Evolutionary conservation across 2,113 vertebrate genomes (phyloP), one percentile per base, ranked within the genome.

Genomic region (Gymnocephalus cernua): DNA sequence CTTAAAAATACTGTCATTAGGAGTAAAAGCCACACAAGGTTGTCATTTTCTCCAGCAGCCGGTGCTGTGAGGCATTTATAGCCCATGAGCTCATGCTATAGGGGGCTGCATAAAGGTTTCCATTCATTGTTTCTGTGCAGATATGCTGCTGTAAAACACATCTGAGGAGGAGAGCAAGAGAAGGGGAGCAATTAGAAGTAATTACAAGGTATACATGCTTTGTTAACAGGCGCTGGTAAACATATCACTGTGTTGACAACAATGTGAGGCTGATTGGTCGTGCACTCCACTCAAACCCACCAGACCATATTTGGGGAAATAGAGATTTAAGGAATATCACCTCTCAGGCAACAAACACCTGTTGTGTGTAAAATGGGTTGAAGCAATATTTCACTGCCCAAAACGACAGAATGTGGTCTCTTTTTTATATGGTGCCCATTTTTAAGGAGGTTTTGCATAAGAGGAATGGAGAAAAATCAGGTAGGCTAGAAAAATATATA

Each of bases 11-110:
- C 78, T 83, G 77, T 84, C 57, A 86, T 91, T 73, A 82, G 38
- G 62, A 61, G 51, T 68, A 68, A 74, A 78, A 32, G 18, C 56
- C 81, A 70, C 77, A 74, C 29, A 77, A 48, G 53, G 14, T 68
- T 87, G 82, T 91, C 84, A 85, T 89, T 88, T 85, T 51, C 79
- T 64, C 67, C 11, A 25, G 68, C 67, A 79, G 73, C 45, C 35
- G 23, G 56, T 62, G 50, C 76, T 82, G 74, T 88, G 80, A 79
- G 32, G 59, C 90, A 88, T 88, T 83, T 78, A 87, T 76, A 91
- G 73, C 75, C 73, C 70, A 87, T 91, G 90, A 91, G 81, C 87
- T 93, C 89, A 89, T 64, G 47, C 83, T 79, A 85, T 77, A 82
- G 68, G 77, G 84, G 70, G 76, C 54, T 74, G 45, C 74, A 82